Conservation (phyloP, 2,113 vertebrate genomes). For the Nematolebias whitei region DNA sequence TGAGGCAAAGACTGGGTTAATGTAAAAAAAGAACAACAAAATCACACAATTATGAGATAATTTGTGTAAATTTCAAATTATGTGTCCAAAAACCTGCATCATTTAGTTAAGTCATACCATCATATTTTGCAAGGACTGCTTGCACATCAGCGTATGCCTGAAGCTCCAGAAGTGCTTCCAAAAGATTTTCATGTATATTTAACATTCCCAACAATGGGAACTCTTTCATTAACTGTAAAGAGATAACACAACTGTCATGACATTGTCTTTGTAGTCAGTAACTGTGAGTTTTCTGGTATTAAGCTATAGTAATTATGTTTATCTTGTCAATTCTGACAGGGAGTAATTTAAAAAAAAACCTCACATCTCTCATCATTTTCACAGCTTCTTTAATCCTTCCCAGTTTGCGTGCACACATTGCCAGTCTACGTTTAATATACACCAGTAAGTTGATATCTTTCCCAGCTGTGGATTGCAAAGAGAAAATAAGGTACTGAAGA, state of each 20-base stretch:
- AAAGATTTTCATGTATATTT: slow-evolving; percentile 98
- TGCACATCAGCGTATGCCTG: slow-evolving; percentile 99
- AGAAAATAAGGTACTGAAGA: slow-evolving; percentile 3
- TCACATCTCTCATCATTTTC: slow-evolving; percentile 99
- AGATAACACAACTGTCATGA: not conserved
- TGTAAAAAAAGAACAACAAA: not conserved
- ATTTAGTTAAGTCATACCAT: slow-evolving; percentile 81
- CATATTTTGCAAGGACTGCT: slow-evolving; percentile 97
- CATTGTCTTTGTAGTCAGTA: not conserved
- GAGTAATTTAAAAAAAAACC: slow-evolving; percentile 57
- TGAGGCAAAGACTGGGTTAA: not conserved
- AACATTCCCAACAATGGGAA: slow-evolving; percentile 97
- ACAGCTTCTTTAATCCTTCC: slow-evolving; percentile 96
- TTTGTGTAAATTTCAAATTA: not conserved
- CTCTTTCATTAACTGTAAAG: slow-evolving; percentile 94
- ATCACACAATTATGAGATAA: not conserved
- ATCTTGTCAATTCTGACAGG: no score
- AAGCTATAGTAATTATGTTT: no score
- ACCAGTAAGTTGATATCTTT: slow-evolving; percentile 97
- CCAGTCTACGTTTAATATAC: slow-evolving; percentile 95
- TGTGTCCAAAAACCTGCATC: not conserved
- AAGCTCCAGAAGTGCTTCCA: slow-evolving; percentile 95
- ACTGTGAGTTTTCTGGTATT: not conserved
- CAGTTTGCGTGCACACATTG: slow-evolving; percentile 97
- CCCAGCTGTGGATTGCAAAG: slow-evolving; percentile 77